Evolutionary conservation across 2,888 invertebrate species (phyloP).

Genomic region (Philaethria dido): DNA sequence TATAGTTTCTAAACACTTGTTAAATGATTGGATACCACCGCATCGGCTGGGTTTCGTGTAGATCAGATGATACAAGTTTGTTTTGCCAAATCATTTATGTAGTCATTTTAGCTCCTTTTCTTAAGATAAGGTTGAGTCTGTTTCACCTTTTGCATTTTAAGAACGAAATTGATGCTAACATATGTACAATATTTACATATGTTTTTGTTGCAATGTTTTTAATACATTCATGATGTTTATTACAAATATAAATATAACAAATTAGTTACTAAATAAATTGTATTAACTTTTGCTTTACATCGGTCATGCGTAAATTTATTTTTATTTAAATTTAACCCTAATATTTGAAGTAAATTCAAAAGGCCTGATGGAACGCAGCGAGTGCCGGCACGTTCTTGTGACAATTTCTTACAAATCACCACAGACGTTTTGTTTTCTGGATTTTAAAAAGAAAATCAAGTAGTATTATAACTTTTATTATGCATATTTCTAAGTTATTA

Average conservation of each 20-base stretch:
- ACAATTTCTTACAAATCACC: conserved; percentile 61
- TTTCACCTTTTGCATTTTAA: no score
- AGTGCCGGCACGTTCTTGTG: conserved; percentile 56
- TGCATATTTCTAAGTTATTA: no score
- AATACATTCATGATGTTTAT: background rate
- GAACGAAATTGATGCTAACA: no score
- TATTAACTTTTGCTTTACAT: background rate
- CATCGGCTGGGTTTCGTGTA: conserved; percentile 47
- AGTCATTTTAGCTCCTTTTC: background rate
- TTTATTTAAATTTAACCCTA: no score
- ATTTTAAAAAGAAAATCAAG: conserved; percentile 40
- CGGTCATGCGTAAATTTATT: background rate
- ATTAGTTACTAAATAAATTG: background rate
- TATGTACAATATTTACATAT: no score
- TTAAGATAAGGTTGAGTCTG: background rate
- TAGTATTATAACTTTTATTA: no score
- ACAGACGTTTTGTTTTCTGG: conserved; percentile 45
- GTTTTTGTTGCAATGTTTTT: no score
- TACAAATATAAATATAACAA: background rate
- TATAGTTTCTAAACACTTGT: conserved; percentile 47
- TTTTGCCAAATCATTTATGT: background rate
- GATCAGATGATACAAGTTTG: conserved; percentile 30
- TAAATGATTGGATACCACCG: conserved; percentile 52
- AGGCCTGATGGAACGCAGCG: conserved; percentile 25
- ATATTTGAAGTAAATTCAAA: conserved; percentile 5